Base-by-base conservation (phyloP, 2,888 invertebrate species). In the Nezara viridula region DNA sequence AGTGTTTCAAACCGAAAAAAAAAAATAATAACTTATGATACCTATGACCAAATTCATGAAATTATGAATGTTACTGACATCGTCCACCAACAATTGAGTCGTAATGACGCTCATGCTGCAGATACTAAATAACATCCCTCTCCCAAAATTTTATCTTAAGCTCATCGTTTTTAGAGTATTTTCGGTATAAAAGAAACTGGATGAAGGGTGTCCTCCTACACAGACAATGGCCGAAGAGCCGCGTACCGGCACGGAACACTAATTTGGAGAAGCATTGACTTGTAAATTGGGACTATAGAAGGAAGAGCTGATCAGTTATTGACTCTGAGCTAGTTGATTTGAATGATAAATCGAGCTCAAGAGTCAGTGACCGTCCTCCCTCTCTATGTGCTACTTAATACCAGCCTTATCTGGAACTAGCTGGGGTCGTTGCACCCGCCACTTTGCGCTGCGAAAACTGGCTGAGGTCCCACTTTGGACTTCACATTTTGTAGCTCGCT, bases 231-330 rank as follows among this genome's bases (percentile, higher is more conserved):
- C 4, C 5, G 27, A 4, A 27, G n/a, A 60, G 4, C 3, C 16
- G 27, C 60, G 16, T 60, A 19, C 19, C 66, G 19, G 37, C 32
- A 73, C 66, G 37, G 66, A 73, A 21, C 32, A 73, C 66, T 73
- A 73, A 73, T 73, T 73, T 73, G 66, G 66, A 81, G 81, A 81
- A 81, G 81, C 81, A 81, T 81, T 81, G 81, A 81, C 81, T 81
- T 81, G 81, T 81, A 81, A 81, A 81, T 81, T 40, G 81, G 2
- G 81, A 47, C 24, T 7, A 44, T 1, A 47, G 81, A 81, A 81
- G 40, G 44, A 44, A 81, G 81, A 44, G 44, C 24, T 14, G 81
- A 81, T 40, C 81, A 81, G 44, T 81, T 81, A 81, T 81, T 81
- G 81, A 81, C 81, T 81, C 81, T 0, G 44, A 81, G 44, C 19